Evolutionary conservation across 2,113 vertebrate species (phyloP).

Genomic region (Anas platyrhynchos): DNA sequence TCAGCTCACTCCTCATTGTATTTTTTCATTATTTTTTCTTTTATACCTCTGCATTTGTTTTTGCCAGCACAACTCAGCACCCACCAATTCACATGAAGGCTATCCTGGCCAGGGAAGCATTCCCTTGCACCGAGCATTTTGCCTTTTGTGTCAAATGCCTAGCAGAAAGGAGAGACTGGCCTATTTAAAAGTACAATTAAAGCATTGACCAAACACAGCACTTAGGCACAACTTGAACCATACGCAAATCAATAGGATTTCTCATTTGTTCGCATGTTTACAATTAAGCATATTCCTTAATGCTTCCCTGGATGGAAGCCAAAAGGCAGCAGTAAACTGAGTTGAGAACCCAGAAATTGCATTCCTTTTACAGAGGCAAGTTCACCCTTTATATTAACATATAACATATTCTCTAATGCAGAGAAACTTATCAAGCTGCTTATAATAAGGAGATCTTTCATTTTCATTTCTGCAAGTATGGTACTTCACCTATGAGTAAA

Average conservation of each 20-base stretch:
- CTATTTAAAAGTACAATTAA: background rate
- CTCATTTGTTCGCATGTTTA: constrained; percentile 41
- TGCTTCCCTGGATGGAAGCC: constrained; percentile 40
- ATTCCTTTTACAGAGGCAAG: constrained; percentile 27
- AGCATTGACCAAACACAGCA: background rate
- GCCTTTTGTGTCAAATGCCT: background rate
- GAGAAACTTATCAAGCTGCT: background rate
- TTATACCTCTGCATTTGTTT: background rate
- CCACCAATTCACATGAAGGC: background rate
- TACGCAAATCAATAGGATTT: constrained; percentile 46
- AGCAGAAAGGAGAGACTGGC: background rate
- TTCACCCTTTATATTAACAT: background rate
- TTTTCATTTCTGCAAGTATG: background rate
- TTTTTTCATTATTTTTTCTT: background rate
- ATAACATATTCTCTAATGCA: background rate
- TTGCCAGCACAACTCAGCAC: background rate
- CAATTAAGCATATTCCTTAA: constrained; percentile 48
- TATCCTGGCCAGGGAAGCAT: fast-evolving
- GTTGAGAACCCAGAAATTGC: constrained; percentile 43
- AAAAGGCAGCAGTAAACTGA: constrained; percentile 32
- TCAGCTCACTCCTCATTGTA: fast-evolving
- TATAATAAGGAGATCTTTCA: background rate
- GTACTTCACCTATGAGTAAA: background rate
- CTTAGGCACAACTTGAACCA: background rate
- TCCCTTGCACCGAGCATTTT: background rate